These are phyloP conservation scores for Spilogale gracilis DNA, from an alignment of 2,113 vertebrate species.

Conservation along the genomic window DNA sequence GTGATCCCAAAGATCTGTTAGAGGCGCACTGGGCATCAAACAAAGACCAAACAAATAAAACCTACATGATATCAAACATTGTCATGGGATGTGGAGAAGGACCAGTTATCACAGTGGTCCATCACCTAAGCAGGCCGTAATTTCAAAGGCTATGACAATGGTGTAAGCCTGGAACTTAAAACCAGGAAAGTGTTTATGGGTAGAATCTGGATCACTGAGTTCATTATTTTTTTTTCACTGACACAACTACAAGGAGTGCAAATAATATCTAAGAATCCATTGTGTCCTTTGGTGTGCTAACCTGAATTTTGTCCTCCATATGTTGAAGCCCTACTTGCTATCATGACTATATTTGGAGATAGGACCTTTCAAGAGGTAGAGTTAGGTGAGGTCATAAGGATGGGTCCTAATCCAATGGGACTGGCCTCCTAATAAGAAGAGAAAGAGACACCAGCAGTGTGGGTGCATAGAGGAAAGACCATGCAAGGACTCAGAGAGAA, in stretches of 20 bases:
- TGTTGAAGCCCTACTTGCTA: neutral
- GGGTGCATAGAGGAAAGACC: neutral
- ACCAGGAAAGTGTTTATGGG: neutral
- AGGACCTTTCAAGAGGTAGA: neutral
- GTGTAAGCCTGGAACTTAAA: neutral
- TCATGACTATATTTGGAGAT: neutral
- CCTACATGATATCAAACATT: neutral
- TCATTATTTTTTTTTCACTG: neutral
- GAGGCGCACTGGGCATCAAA: constrained; percentile 1
- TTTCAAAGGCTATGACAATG: neutral
- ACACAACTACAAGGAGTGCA: neutral
- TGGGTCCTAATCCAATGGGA: neutral
- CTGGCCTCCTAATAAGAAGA: neutral
- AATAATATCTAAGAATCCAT: neutral
- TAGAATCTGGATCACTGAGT: neutral
- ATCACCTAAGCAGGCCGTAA: neutral
- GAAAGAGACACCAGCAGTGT: too few species aligned
- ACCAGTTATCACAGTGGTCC: neutral
- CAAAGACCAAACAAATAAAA: constrained; percentile 13
- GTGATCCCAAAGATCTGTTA: neutral
- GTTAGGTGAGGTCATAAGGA: neutral
- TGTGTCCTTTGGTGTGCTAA: neutral
- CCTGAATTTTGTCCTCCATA: neutral
- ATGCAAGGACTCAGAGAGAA: neutral
- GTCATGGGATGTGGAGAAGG: neutral